Conservation (phyloP, 2,797 vertebrate species). For the Podarcis lilfordi region DNA sequence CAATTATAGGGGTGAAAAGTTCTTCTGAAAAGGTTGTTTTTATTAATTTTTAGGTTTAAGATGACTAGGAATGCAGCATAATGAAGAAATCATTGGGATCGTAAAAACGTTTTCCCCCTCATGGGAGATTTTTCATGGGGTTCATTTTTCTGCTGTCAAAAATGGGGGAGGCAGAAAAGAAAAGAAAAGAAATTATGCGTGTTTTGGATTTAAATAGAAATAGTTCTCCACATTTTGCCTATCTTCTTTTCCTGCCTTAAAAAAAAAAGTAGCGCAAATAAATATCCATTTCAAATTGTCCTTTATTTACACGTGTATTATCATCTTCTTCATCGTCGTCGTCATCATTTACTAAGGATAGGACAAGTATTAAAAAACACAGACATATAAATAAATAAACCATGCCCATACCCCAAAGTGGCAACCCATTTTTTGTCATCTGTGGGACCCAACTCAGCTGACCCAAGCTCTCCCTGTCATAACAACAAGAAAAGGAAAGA, state of each 20-base stretch:
- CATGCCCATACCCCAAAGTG: background rate
- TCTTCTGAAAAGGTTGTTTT: slow-evolving; percentile 63
- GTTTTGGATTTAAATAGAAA: slow-evolving; percentile 39
- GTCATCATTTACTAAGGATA: background rate
- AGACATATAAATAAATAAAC: too few species aligned
- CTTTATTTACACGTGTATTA: slow-evolving; percentile 36
- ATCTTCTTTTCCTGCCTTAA: slow-evolving; percentile 19
- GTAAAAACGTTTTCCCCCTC: slow-evolving; percentile 59
- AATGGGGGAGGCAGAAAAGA: slow-evolving; percentile 30
- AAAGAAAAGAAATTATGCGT: slow-evolving; percentile 29
- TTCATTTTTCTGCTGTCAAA: slow-evolving; percentile 57
- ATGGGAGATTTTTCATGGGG: slow-evolving; percentile 41
- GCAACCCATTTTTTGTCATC: background rate
- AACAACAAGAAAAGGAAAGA: background rate
- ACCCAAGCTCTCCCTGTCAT: too few species aligned
- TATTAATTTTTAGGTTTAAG: slow-evolving; percentile 62
- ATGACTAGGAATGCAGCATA: slow-evolving; percentile 45
- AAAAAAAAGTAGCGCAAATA: slow-evolving; percentile 18
- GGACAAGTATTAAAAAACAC: background rate
- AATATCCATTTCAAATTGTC: slow-evolving; percentile 30
- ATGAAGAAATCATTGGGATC: slow-evolving; percentile 43
- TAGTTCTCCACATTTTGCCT: background rate
- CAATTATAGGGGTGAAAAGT: slow-evolving; percentile 64
- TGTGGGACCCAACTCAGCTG: background rate
- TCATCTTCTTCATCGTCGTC: background rate